Conservation (phyloP, 1,140 invertebrate genomes). For the Phthorimaea operculella region DNA sequence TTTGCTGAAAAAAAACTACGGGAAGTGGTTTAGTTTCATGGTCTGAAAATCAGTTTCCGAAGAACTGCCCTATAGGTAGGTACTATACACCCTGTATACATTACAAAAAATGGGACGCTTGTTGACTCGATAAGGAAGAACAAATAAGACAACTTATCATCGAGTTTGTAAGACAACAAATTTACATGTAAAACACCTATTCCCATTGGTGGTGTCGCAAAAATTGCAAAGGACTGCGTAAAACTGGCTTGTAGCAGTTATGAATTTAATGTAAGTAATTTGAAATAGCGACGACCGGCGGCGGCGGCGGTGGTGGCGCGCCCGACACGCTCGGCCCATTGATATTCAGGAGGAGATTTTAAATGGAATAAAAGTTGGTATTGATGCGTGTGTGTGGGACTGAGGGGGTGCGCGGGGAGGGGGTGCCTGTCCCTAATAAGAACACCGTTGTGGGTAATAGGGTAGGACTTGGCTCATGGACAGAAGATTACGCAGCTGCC, state of each 20-base stretch:
- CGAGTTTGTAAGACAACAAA: too few relatives aligned
- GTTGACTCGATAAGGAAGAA: too few relatives aligned
- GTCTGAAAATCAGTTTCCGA: too few relatives aligned
- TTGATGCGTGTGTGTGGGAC: constrained; percentile 23
- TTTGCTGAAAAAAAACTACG: too few relatives aligned
- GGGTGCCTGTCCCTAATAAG: constrained; percentile 22
- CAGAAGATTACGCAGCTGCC: constrained; percentile 24
- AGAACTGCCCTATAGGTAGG: too few relatives aligned
- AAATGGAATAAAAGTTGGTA: constrained; percentile 30
- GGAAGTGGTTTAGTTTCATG: too few relatives aligned
- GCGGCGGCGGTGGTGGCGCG: too few relatives aligned
- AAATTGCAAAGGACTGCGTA: not conserved
- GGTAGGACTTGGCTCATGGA: constrained; percentile 27
- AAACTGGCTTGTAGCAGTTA: not conserved
- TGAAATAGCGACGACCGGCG: not conserved
- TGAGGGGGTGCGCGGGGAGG: constrained; percentile 3
- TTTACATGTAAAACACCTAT: too few relatives aligned
- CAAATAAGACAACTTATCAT: too few relatives aligned
- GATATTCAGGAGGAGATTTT: constrained; percentile 31
- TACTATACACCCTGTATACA: too few relatives aligned
- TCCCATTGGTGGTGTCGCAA: not conserved
- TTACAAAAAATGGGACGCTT: too few relatives aligned
- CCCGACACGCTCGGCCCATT: constrained; percentile 14
- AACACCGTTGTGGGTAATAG: constrained; percentile 31
- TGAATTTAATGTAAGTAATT: constrained; percentile 1